These are phyloP conservation scores for Deroptyus accipitrinus DNA, from an alignment of 2,113 vertebrate species.

Conservation along the genomic window DNA sequence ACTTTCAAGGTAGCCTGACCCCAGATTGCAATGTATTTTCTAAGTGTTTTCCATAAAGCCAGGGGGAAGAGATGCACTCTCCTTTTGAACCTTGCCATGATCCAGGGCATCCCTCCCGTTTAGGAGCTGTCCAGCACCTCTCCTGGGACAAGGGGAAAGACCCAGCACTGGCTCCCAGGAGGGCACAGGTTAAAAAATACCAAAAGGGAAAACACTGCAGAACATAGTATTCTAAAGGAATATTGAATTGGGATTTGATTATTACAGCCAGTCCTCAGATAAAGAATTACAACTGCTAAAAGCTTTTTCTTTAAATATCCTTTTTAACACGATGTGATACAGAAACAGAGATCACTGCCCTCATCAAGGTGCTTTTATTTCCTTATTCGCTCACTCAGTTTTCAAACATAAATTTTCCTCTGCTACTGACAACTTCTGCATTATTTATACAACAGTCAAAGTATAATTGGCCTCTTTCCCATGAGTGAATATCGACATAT, in stretches of 20 bases:
- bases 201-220: background rate
- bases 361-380: constrained; percentile 5
- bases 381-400: background rate
- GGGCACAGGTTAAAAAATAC: background rate
- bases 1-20: constrained; percentile 16
- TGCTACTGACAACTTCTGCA: constrained; percentile 9
- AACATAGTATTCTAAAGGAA: background rate
- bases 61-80: rapidly evolving
- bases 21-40: background rate
- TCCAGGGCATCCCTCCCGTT: background rate
- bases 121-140: background rate
- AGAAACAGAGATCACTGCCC: background rate
- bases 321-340: background rate
- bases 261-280: background rate
- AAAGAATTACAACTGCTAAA: background rate
- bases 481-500: constrained; percentile 33
- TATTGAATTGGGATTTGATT: background rate
- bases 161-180: background rate
- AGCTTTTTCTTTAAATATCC: background rate
- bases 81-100: rapidly evolving
- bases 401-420: background rate
- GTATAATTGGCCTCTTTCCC: constrained; percentile 46
- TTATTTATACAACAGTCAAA: constrained; percentile 30
- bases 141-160: background rate
- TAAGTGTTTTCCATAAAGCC: background rate